Base-by-base conservation (phyloP, 1,140 invertebrate species). In the Trinorchestia longiramus region DNA sequence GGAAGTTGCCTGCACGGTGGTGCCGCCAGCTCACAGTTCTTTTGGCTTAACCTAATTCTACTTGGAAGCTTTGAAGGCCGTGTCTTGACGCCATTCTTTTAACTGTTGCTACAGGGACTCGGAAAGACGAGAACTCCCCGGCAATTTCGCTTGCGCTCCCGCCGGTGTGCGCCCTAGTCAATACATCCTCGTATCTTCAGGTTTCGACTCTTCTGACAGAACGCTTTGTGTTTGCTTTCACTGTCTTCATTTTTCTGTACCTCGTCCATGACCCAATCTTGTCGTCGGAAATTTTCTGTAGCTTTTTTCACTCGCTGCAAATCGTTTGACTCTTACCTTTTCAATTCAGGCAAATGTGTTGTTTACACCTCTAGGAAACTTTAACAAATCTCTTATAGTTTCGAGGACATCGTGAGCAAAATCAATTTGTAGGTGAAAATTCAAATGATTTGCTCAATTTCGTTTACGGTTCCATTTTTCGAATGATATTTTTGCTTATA, bases 11-110 rank as follows among this genome's bases (percentile, higher is more conserved):
- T 3, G 62, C 28, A 28, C 62, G 62, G 15, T 77, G 8, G 62
- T 77, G 62, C 62, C 62, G 28, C 15, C 62, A 77, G 62, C 62
- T 23, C 62, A 77, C 62, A 77, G 62, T 77, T 77, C 62, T 77
- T 77, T 77, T 77, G 62, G 62, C 62, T 77, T 28, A 77, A 77
- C 62, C 62, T 77, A 77, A 77, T 77, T 77, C 62, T 77, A 77
- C 62, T 77, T 15, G 15, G 62, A 77, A 77, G 62, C 36, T 28
- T 28, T 77, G 62, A 77, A 77, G 62, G 62, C 62, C 62, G 62
- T 36, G 62, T 77, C 62, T 77, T 77, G 8, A 77, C 62, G 62
- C 62, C 62, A 28, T 77, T 77, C 62, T 77, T 77, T 77, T 77
- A 77, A 77, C 62, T 23, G 62, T 77, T 77, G 62, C 62, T 77